Evolutionary conservation across 2,888 invertebrate species (phyloP).

Genomic region (Xanthia togata): DNA sequence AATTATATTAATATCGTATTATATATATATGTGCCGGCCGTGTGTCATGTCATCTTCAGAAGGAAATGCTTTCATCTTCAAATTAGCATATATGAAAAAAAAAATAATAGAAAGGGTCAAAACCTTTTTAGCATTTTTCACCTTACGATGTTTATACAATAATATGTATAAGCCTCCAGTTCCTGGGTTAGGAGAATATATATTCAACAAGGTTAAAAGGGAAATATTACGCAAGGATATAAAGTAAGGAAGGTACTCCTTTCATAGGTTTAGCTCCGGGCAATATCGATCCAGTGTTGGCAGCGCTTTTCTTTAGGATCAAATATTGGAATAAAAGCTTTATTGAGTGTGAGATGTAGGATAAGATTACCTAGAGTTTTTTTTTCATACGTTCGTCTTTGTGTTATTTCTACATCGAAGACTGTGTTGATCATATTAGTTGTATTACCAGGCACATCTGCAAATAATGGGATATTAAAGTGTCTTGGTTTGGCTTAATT

Average conservation of each 20-base stretch:
- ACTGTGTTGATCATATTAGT: background rate
- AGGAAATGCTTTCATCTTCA: conserved; percentile 14
- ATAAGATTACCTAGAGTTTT: background rate
- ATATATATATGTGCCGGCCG: background rate
- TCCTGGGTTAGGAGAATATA: conserved; percentile 33
- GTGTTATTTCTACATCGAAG: too few relatives aligned
- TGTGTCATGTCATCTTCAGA: background rate
- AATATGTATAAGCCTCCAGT: conserved; percentile 3
- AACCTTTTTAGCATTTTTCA: conserved; percentile 14
- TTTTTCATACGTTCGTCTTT: background rate
- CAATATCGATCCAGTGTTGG: conserved; percentile 18
- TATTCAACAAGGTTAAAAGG: conserved; percentile 32
- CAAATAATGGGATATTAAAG: conserved; percentile 10
- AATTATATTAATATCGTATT: background rate
- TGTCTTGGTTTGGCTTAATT: background rate
- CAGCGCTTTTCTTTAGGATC: conserved; percentile 9
- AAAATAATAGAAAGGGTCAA: background rate
- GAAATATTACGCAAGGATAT: conserved; percentile 33
- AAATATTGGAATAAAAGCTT: conserved; percentile 25
- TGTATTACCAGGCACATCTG: background rate
- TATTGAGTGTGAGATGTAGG: conserved; percentile 2
- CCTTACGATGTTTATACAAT: conserved; percentile 12
- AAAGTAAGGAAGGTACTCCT: conserved; percentile 14
- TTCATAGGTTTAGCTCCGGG: conserved; percentile 12
- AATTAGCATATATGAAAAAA: conserved; percentile 4